Conservation (phyloP, 2,888 invertebrate species). For the Electrophaes corylata region DNA sequence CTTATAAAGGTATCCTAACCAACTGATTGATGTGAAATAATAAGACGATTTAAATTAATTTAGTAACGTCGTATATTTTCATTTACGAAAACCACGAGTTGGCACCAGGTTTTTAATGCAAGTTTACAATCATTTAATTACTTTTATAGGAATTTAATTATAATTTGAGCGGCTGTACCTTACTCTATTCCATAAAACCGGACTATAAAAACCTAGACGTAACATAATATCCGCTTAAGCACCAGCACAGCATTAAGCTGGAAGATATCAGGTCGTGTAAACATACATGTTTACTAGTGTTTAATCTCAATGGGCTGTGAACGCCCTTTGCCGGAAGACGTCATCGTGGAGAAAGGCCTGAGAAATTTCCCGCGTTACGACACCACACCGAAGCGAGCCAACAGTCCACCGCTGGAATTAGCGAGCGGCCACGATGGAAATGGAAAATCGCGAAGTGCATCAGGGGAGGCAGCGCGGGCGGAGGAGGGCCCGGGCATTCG, state of each 20-base stretch:
- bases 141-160: neutral
- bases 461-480: constrained; percentile 46
- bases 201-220: constrained; percentile 14
- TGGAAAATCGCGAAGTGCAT: constrained; percentile 80
- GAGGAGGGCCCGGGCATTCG: constrained; percentile 70
- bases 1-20: neutral
- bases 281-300: constrained; percentile 46
- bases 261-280: constrained; percentile 30
- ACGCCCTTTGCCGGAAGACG: constrained; percentile 65
- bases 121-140: too few relatives aligned
- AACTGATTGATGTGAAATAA: neutral
- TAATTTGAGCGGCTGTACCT: neutral
- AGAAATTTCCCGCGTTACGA: constrained; percentile 72
- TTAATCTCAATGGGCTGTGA: constrained; percentile 52
- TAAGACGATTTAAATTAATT: too few relatives aligned
- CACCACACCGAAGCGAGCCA: constrained; percentile 52
- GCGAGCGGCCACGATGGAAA: constrained; percentile 73
- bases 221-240: constrained; percentile 25
- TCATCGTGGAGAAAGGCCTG: constrained; percentile 67
- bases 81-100: too few relatives aligned
- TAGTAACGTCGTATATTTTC: too few relatives aligned
- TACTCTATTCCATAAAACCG: neutral
- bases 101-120: too few relatives aligned
- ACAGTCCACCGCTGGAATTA: constrained; percentile 67
- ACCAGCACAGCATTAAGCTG: constrained; percentile 21